These are phyloP conservation scores for Helicoverpa zea DNA, from an alignment of 1,140 invertebrate species.

Conservation along the genomic window DNA sequence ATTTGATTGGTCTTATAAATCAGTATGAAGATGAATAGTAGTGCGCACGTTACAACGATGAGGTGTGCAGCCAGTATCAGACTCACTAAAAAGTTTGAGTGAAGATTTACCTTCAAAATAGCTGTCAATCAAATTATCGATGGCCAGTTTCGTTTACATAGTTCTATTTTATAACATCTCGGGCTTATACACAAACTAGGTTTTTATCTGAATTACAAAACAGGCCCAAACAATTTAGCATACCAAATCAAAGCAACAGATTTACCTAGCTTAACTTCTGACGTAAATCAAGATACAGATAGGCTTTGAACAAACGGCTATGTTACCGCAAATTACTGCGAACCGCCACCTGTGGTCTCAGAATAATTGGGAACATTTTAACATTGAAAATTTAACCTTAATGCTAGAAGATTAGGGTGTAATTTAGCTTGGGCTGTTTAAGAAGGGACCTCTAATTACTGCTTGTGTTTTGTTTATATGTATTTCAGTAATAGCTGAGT, in stretches of 20 bases:
- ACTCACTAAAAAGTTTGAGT: no score
- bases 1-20: no score
- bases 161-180: no score
- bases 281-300: slow-evolving; percentile 13
- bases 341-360: neutral
- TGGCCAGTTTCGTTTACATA: no score
- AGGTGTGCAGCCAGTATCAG: no score
- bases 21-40: no score
- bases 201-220: no score
- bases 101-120: no score
- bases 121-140: no score
- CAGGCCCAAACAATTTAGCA: neutral
- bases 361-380: neutral
- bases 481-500: neutral
- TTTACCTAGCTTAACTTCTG: neutral
- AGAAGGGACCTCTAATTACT: slow-evolving; percentile 1
- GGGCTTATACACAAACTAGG: no score
- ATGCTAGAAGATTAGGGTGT: neutral
- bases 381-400: neutral
- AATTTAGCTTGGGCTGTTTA: neutral
- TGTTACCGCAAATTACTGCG: slow-evolving; percentile 10
- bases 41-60: no score
- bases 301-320: slow-evolving; percentile 2
- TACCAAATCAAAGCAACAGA: neutral
- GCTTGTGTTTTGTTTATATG: neutral